Conservation (phyloP, 2,888 invertebrate species). For the Scaptomyza cyrtandrae region DNA sequence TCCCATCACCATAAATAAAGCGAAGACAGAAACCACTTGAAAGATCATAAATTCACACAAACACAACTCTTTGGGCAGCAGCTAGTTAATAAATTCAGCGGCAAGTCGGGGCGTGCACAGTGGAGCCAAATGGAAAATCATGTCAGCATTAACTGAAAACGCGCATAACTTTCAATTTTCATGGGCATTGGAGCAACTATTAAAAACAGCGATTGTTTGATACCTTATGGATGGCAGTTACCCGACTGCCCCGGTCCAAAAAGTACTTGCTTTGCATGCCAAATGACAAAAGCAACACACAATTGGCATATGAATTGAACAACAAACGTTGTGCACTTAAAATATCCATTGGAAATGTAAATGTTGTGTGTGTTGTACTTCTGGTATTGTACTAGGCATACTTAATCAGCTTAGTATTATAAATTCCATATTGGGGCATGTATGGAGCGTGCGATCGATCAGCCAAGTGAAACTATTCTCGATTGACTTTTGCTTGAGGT, state of each 20-base stretch:
- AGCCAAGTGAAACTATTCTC: constrained; percentile 9
- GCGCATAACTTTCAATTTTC: constrained; percentile 74
- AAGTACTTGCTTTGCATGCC: constrained; percentile 59
- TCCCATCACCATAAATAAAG: constrained; percentile 70
- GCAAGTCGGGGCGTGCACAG: constrained; percentile 44
- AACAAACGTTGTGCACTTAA: constrained; percentile 55
- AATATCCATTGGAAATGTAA: constrained; percentile 40
- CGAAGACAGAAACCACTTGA: constrained; percentile 35
- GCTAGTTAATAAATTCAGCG: constrained; percentile 70
- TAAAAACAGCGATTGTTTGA: constrained; percentile 19
- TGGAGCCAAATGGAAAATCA: constrained; percentile 52
- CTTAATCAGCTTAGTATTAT: constrained; percentile 2
- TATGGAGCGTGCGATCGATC: constrained; percentile 27
- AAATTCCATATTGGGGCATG: constrained; percentile 16
- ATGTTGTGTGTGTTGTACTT: constrained; percentile 29
- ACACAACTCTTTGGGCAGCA: constrained; percentile 8
- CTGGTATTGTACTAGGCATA: constrained; percentile 20
- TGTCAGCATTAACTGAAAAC: constrained; percentile 56
- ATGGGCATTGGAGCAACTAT: constrained; percentile 65
- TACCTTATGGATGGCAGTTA: constrained; percentile 55
- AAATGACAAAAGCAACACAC: constrained; percentile 48
- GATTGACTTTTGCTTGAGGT: background rate
- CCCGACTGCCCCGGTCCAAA: constrained; percentile 38
- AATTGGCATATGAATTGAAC: constrained; percentile 59
- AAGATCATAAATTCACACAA: constrained; percentile 67